A percentile compares a stretch with the other conserved stretches of the same genome.
Conservation (phyloP, 2,113 vertebrate species). For the Scartelaos histophorus region DNA sequence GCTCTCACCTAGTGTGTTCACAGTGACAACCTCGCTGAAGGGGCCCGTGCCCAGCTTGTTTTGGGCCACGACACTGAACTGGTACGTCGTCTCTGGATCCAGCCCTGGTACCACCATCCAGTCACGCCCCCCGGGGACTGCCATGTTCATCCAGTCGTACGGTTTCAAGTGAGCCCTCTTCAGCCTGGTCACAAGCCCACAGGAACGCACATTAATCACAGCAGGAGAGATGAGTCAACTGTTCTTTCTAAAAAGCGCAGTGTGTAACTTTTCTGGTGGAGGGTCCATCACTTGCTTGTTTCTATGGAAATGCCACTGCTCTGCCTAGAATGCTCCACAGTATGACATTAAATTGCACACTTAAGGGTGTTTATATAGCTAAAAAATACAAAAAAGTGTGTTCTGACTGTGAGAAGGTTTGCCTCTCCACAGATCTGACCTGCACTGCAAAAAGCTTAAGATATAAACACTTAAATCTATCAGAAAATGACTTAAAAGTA, state of each 20-base stretch:
- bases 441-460: too few relatives aligned
- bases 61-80: conserved; percentile 97
- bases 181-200: conserved; percentile 79
- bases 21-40: conserved; percentile 99
- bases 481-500: too few relatives aligned
- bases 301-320: too few relatives aligned
- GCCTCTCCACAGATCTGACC: too few relatives aligned
- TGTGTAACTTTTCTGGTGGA: too few relatives aligned
- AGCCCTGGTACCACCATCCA: conserved; percentile 91
- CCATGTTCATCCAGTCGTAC: conserved; percentile 92
- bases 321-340: too few relatives aligned
- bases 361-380: too few relatives aligned
- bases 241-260: not conserved
- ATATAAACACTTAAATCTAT: too few relatives aligned
- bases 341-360: too few relatives aligned
- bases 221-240: not conserved
- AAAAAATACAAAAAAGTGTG: too few relatives aligned
- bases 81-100: conserved; percentile 95
- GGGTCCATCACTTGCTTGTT: too few relatives aligned
- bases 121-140: conserved; percentile 84
- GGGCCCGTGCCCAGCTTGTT: conserved; percentile 97
- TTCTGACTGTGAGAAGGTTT: too few relatives aligned
- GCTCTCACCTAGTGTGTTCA: conserved; percentile 94
- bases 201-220: conserved; percentile 3
- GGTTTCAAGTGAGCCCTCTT: conserved; percentile 96